Evolutionary conservation across 2,113 vertebrate species (phyloP).

Genomic region (Nesoenas mayeri): DNA sequence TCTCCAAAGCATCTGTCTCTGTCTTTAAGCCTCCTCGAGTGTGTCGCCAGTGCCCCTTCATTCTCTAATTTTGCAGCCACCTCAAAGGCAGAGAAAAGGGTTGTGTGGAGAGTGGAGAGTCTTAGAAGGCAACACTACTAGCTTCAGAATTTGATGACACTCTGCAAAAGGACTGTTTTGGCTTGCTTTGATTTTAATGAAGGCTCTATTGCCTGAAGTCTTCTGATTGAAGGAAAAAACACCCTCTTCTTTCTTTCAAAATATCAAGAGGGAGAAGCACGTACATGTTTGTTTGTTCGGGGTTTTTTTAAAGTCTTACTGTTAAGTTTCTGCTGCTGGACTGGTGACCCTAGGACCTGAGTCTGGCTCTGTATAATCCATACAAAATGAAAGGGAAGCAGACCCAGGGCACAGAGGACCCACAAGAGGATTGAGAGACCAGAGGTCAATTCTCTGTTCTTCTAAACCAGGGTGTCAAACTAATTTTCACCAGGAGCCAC

Average conservation of each 20-base stretch:
- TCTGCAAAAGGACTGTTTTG: neutral
- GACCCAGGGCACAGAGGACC: neutral
- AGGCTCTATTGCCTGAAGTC: neutral
- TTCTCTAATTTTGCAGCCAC: neutral
- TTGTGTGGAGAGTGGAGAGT: accelerated
- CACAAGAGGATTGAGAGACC: neutral
- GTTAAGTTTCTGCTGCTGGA: neutral
- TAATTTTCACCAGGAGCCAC: too few relatives aligned
- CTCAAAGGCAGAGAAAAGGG: neutral
- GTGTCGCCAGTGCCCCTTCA: neutral
- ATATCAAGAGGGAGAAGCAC: neutral
- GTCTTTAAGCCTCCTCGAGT: neutral
- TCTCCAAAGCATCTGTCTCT: neutral
- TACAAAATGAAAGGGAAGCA: neutral
- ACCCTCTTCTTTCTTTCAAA: neutral
- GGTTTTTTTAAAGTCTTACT: neutral
- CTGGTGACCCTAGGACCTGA: neutral
- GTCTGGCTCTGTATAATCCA: neutral
- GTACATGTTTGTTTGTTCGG: too few relatives aligned
- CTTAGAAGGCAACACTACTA: neutral
- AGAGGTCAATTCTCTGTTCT: neutral
- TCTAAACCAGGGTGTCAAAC: neutral
- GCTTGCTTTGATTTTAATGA: neutral
- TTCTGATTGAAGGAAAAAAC: neutral
- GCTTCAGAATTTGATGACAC: neutral